Evolutionary conservation across 2,797 vertebrate genomes (phyloP).

Genomic region (Chaenodraco wilsoni): DNA sequence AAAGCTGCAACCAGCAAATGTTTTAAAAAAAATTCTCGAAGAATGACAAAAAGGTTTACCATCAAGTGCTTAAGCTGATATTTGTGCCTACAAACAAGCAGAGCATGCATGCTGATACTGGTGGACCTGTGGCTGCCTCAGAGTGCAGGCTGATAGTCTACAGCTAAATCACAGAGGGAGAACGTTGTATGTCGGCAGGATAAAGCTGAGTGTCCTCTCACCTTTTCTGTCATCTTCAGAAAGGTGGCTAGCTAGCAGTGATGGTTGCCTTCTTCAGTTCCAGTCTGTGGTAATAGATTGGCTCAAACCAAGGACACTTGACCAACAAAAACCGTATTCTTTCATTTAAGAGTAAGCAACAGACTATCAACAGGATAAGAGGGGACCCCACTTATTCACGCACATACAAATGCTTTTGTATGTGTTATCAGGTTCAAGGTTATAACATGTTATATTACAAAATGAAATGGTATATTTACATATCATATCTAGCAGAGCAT

Average conservation of each 20-base stretch:
- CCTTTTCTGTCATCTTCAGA: conserved; percentile 65
- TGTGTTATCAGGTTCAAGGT: neutral
- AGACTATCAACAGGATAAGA: neutral
- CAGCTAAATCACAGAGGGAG: conserved; percentile 45
- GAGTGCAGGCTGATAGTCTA: conserved; percentile 45
- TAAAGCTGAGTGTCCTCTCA: conserved; percentile 50
- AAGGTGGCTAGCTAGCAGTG: conserved; percentile 29
- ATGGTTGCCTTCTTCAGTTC: conserved; percentile 29
- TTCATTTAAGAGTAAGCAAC: neutral
- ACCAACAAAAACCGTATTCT: neutral
- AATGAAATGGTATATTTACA: neutral
- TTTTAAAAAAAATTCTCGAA: neutral
- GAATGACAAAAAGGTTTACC: neutral
- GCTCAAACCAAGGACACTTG: neutral
- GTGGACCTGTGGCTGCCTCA: conserved; percentile 38
- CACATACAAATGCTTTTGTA: neutral
- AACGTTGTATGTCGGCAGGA: conserved; percentile 45
- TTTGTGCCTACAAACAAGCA: neutral
- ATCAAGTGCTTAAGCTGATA: neutral
- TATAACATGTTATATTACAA: neutral
- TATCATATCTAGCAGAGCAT: neutral
- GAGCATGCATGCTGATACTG: neutral
- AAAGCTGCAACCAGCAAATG: neutral
- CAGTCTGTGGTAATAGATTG: neutral
- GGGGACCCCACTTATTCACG: neutral